Evolutionary conservation across 2,888 invertebrate genomes (phyloP).

Genomic region (Baronia brevicornis): DNA sequence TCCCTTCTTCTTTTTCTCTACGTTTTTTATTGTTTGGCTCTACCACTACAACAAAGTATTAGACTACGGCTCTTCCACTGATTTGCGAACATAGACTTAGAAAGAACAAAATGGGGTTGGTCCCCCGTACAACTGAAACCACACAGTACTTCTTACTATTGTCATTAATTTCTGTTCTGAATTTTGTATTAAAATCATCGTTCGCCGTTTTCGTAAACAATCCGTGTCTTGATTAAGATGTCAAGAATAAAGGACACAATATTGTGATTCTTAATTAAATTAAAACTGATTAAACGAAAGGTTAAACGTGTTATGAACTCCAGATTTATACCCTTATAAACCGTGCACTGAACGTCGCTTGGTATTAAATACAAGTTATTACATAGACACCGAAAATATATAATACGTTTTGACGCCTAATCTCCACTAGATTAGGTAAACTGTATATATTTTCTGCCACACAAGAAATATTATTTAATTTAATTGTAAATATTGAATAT

Average conservation of each 20-base stretch:
- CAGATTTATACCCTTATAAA: constrained; percentile 12
- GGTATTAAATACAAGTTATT: constrained; percentile 1
- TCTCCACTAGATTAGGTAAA: neutral
- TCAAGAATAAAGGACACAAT: constrained; percentile 4
- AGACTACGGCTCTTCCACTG: no score
- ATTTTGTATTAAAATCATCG: constrained; percentile 2
- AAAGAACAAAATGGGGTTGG: neutral
- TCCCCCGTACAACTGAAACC: neutral
- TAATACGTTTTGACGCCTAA: neutral
- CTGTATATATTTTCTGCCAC: neutral
- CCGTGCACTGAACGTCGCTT: constrained; percentile 12
- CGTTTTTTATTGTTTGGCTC: no score
- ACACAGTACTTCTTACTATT: neutral
- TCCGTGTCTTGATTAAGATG: constrained; percentile 7
- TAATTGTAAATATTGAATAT: no score
- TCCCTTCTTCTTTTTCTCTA: no score
- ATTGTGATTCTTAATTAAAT: constrained; percentile 11
- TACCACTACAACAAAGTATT: no score
- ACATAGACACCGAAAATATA: neutral
- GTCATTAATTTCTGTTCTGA: neutral
- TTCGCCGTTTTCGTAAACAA: constrained; percentile 2
- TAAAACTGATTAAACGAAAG: constrained; percentile 10
- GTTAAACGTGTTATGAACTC: constrained; percentile 12
- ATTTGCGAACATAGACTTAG: no score
- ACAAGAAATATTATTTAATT: no score